Base-by-base conservation (phyloP, 2,113 vertebrate genomes). In the Mungos mungo region DNA sequence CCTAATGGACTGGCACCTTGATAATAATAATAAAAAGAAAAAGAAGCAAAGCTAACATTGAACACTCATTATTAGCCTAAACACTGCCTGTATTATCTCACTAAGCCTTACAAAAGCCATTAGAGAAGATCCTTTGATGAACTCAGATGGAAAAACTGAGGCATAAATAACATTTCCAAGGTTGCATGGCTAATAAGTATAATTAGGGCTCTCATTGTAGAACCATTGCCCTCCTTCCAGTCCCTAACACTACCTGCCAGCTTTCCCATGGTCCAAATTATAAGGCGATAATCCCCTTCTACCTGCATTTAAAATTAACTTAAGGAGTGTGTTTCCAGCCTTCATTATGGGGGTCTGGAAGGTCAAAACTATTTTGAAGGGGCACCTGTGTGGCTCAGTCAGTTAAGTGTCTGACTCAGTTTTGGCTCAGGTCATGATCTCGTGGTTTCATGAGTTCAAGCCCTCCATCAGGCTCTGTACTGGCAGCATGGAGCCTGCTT, bases 301-400 rank as follows among this genome's bases (percentile, higher is more conserved):
- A 88, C 19, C 9, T 82, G 74, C 47, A 47, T 80, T 54, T 57
- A 25, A 96, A 93, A 89, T 74, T 23, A 94, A 18, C 11, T 54
- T 13, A 93, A 54, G 31, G 13, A 80, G 29, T 89, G 1, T 76
- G 33, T 89, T 72, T 83, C 68, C 4, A 47, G 54, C n/a, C n/a
- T 96, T 69, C 5, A 79, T 68, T 25, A 74, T 19, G 47, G 12
- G 15, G 1, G 12, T 65, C 35, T 52, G 7, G 54, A 19, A 96
- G 52, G 23, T 23, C 23, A 81, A 52, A 86, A 63, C 10, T 72
- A 50, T 57, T 94, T 85, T 23, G 23, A 60, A 60, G 57, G 21
- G 57, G 21, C 21, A 60, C 21, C 8, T 60, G 57, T 7, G 21
- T 23, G 57, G 21, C 21, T 60, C 19, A 25, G 57, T 23, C 21